Percentiles rank a stretch among this genome's conserved stretches.
Conservation (phyloP, 1,140 invertebrate genomes). For the Plodia interpunctella region DNA sequence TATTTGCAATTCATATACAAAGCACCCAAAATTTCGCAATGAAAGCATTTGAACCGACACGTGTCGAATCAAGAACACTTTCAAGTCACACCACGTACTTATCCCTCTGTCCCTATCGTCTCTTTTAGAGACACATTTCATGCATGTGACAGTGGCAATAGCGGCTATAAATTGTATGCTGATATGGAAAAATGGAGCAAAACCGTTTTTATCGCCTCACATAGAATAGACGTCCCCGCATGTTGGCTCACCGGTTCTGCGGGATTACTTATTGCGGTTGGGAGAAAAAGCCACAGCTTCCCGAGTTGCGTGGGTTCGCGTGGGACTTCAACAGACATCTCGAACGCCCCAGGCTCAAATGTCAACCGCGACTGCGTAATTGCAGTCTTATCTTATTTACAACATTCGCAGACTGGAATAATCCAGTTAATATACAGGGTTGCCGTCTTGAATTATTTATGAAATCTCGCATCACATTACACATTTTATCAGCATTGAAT, state of each 20-base stretch:
- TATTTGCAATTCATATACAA: slow-evolving; percentile 10
- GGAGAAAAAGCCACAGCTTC: slow-evolving; percentile 57
- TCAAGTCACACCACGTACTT: slow-evolving; percentile 39
- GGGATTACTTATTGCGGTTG: slow-evolving; percentile 38
- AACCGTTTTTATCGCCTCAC: slow-evolving; percentile 38
- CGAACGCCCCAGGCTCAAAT: slow-evolving; percentile 44
- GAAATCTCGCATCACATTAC: not conserved
- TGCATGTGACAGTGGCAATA: slow-evolving; percentile 49
- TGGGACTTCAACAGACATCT: slow-evolving; percentile 27
- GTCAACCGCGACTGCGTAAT: slow-evolving; percentile 63
- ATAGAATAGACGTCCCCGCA: slow-evolving; percentile 21
- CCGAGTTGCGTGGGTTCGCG: slow-evolving; percentile 49
- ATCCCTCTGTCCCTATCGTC: slow-evolving; percentile 44
- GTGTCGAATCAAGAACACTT: not conserved
- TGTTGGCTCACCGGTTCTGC: slow-evolving; percentile 22
- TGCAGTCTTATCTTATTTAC: slow-evolving; percentile 50
- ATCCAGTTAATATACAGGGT: not conserved
- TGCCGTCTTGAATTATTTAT: not conserved
- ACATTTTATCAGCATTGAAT: not conserved
- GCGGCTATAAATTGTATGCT: slow-evolving; percentile 51
- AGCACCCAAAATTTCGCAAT: not conserved
- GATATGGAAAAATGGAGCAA: slow-evolving; percentile 45
- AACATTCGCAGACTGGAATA: slow-evolving; percentile 26
- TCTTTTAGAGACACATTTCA: slow-evolving; percentile 52
- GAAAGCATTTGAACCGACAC: not conserved